Conservation (phyloP, 2,113 vertebrate species). For the Eublepharis macularius region DNA sequence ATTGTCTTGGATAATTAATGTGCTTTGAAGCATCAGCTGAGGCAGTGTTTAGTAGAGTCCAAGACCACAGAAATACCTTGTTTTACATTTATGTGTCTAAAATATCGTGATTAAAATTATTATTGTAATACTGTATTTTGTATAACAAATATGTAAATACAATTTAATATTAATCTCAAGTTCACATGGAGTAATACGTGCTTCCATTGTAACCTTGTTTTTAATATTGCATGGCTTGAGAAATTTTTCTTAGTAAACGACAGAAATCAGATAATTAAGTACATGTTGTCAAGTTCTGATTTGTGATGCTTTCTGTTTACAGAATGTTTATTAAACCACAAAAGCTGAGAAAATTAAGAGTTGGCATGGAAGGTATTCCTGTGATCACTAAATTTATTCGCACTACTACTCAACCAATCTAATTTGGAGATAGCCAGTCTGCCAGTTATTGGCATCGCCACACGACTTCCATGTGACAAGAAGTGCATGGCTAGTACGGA, state of each 20-base stretch:
- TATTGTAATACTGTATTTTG: slow-evolving; percentile 73
- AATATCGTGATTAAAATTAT: slow-evolving; percentile 61
- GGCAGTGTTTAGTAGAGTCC: slow-evolving; percentile 39
- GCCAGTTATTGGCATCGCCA: not conserved
- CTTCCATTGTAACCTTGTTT: slow-evolving; percentile 70
- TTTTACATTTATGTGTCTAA: slow-evolving; percentile 60
- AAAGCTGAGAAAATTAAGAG: slow-evolving; percentile 62
- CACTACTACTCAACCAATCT: slow-evolving; percentile 30
- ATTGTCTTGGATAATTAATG: slow-evolving; percentile 31
- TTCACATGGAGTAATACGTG: slow-evolving; percentile 70
- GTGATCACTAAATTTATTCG: slow-evolving; percentile 30
- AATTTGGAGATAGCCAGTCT: slow-evolving; percentile 31
- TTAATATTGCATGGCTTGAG: slow-evolving; percentile 70
- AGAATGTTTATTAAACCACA: slow-evolving; percentile 47
- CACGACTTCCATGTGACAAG: not conserved
- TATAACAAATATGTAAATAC: slow-evolving; percentile 71
- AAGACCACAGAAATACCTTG: slow-evolving; percentile 34
- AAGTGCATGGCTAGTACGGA: slow-evolving; percentile 25
- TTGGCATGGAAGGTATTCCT: slow-evolving; percentile 46
- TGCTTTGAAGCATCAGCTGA: not conserved
- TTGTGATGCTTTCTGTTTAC: slow-evolving; percentile 62
- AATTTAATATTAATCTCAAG: slow-evolving; percentile 69
- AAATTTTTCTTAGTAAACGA: slow-evolving; percentile 51
- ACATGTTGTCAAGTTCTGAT: slow-evolving; percentile 66
- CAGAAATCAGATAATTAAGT: slow-evolving; percentile 63